Conservation (phyloP, 2,797 vertebrate species). For the Neomorphus geoffroyi region DNA sequence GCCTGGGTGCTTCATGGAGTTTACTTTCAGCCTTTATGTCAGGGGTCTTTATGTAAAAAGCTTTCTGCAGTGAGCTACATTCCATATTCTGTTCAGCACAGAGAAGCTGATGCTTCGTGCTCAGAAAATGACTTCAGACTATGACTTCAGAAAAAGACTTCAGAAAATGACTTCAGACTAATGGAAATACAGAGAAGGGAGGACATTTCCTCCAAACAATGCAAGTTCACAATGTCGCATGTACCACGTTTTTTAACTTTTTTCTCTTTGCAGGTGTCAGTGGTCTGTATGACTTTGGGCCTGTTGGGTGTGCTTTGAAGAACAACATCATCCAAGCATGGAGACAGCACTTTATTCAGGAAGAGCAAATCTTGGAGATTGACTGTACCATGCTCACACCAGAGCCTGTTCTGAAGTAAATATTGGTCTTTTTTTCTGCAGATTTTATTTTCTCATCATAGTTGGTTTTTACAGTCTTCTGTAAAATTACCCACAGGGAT, state of each 20-base stretch:
- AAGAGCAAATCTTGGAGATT: constrained; percentile 98
- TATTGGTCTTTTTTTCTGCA: neutral
- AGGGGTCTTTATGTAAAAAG: neutral
- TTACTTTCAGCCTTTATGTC: neutral
- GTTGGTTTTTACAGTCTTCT: neutral
- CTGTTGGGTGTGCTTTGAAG: constrained; percentile 95
- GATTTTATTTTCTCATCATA: neutral
- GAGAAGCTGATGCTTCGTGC: neutral
- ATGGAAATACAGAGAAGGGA: neutral
- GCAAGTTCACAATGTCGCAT: neutral
- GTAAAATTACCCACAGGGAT: neutral
- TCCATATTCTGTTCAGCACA: neutral
- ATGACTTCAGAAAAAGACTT: too few species aligned
- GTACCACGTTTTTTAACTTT: neutral
- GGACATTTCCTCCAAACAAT: neutral
- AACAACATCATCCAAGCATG: constrained; percentile 96
- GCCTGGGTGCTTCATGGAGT: neutral
- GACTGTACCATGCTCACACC: constrained; percentile 99
- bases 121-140: neutral
- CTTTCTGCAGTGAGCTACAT: neutral
- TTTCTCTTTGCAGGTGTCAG: constrained; percentile 86
- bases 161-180: neutral
- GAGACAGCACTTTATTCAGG: constrained; percentile 99
- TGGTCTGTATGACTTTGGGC: constrained; percentile 96
- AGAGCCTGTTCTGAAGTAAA: constrained; percentile 92